phyloP scores from a whole-genome alignment of 2,113 vertebrate species.

The Phalacrocorax brasilianus region DNA sequence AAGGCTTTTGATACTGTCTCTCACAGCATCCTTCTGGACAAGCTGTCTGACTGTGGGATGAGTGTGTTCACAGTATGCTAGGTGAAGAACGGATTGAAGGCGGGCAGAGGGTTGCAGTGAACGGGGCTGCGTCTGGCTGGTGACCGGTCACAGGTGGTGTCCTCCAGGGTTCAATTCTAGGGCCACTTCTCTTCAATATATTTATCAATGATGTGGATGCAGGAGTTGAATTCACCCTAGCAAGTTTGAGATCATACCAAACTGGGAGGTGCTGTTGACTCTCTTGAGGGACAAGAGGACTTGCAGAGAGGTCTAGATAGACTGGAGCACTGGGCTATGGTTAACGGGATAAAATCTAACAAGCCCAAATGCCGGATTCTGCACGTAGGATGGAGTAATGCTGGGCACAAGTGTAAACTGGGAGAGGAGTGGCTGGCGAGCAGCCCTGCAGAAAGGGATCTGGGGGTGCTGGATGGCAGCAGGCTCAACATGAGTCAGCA shows the following conservation, averaged over 20 bases:
- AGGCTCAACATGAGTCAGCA: neutral
- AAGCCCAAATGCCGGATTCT: neutral
- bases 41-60: neutral
- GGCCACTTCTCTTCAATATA: neutral
- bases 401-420: accelerated
- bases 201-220: neutral
- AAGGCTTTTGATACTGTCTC: neutral
- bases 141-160: neutral
- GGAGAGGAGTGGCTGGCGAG: too few species aligned
- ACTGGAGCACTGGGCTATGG: neutral
- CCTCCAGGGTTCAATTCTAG: neutral
- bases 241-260: neutral
- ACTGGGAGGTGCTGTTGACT: neutral
- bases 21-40: neutral
- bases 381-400: accelerated
- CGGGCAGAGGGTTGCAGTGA: neutral
- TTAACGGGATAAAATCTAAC: neutral
- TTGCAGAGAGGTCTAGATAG: neutral
- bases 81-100: neutral
- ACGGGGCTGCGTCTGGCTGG: neutral
- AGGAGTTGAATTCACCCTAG: neutral
- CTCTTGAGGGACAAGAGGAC: neutral
- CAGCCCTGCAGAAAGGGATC: neutral
- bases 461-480: too few species aligned
- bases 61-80: accelerated